These are phyloP conservation scores for Opisthograptis luteolata DNA, from an alignment of 2,888 invertebrate species.

Conservation along the genomic window DNA sequence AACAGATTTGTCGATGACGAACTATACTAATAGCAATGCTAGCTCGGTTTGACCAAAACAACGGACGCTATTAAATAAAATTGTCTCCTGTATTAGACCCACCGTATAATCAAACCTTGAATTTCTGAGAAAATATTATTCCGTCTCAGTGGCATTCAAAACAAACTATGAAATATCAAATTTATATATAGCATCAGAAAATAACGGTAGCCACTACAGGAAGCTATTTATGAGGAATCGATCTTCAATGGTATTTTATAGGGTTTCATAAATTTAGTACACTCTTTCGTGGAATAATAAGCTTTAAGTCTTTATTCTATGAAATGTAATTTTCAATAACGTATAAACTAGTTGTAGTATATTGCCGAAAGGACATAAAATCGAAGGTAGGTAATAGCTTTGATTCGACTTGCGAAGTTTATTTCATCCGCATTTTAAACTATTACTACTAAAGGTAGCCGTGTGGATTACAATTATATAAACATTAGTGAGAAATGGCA, in stretches of 20 bases:
- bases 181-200: neutral
- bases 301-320: constrained; percentile 3
- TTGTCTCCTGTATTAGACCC: constrained; percentile 41
- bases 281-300: constrained; percentile 5
- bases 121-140: constrained; percentile 29
- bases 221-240: constrained; percentile 7
- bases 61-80: constrained; percentile 53
- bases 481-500: constrained; percentile 7
- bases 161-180: neutral
- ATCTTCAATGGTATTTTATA: constrained; percentile 19
- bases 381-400: neutral
- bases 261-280: constrained; percentile 10
- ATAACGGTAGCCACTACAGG: neutral
- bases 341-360: constrained; percentile 1
- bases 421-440: no score
- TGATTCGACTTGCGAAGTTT: no score
- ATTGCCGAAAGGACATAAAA: neutral
- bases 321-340: constrained; percentile 12
- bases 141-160: neutral
- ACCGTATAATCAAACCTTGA: constrained; percentile 36
- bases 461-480: neutral
- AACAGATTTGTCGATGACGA: constrained; percentile 73
- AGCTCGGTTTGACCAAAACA: constrained; percentile 52
- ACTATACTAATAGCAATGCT: constrained; percentile 54
- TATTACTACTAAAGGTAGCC: no score